A percentile compares a stretch with the other conserved stretches of the same genome.
Conservation (phyloP, 2,888 invertebrate species). For the Caenorhabditis plicata region DNA sequence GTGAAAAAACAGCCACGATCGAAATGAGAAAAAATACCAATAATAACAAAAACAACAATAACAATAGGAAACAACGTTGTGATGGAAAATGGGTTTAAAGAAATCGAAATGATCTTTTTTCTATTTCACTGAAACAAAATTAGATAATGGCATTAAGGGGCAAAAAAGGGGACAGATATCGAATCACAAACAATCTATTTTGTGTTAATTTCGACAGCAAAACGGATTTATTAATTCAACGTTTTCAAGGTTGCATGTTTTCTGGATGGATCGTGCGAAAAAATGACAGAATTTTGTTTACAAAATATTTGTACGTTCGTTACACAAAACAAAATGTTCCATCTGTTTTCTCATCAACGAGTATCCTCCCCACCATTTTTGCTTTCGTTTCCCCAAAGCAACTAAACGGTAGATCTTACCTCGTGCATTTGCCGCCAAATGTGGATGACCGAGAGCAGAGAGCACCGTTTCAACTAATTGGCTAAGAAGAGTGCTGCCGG, state of each 20-base stretch:
- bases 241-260: too few species aligned
- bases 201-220: background rate
- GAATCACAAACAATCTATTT: background rate
- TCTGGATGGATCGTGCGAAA: background rate
- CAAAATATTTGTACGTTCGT: background rate
- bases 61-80: background rate
- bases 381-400: too few species aligned
- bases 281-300: background rate
- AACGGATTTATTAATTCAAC: too few species aligned
- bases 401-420: slow-evolving; percentile 67
- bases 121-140: too few species aligned
- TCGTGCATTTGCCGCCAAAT: slow-evolving; percentile 68
- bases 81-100: background rate
- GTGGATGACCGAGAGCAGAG: slow-evolving; percentile 81
- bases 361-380: too few species aligned
- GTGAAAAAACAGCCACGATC: slow-evolving; percentile 4
- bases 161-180: background rate
- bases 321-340: background rate
- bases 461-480: slow-evolving; percentile 82
- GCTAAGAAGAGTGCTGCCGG: slow-evolving; percentile 69
- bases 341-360: too few species aligned
- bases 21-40: background rate
- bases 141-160: too few species aligned
- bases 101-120: background rate
- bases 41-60: too few species aligned